A percentile compares a stretch with the other conserved stretches of the same genome.
Conservation (phyloP, 2,113 vertebrate genomes). For the Serilophus lunatus region DNA sequence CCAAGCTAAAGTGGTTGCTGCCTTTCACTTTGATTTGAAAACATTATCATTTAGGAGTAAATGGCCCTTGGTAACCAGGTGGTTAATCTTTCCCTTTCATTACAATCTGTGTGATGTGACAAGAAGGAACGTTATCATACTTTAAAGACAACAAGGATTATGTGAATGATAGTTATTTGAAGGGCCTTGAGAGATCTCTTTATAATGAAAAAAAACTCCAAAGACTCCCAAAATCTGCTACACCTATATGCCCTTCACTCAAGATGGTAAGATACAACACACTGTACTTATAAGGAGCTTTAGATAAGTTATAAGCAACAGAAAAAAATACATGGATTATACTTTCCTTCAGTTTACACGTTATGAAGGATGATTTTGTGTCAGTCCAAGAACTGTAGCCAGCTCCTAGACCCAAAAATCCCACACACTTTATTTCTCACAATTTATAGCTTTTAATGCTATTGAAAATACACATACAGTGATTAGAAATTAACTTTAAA, state of each 20-base stretch:
- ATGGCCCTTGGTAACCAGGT: constrained; percentile 22
- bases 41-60: constrained; percentile 3
- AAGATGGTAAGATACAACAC: background rate
- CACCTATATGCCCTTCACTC: background rate
- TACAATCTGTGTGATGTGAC: constrained; percentile 39
- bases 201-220: background rate
- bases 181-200: background rate
- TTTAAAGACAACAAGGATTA: constrained; percentile 59
- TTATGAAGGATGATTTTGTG: background rate
- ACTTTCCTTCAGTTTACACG: background rate
- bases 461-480: background rate
- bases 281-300: background rate
- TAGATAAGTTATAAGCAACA: background rate
- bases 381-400: background rate
- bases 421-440: background rate
- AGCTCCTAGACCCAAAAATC: background rate
- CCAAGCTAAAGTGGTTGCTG: background rate
- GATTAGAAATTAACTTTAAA: background rate
- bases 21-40: background rate
- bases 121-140: constrained; percentile 45
- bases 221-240: background rate
- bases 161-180: constrained; percentile 17
- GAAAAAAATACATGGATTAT: background rate
- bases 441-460: background rate
- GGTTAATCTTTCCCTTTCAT: constrained; percentile 54